Evolutionary conservation across 2,113 vertebrate species (phyloP).

Genomic region (Chloroceryle aenea): DNA sequence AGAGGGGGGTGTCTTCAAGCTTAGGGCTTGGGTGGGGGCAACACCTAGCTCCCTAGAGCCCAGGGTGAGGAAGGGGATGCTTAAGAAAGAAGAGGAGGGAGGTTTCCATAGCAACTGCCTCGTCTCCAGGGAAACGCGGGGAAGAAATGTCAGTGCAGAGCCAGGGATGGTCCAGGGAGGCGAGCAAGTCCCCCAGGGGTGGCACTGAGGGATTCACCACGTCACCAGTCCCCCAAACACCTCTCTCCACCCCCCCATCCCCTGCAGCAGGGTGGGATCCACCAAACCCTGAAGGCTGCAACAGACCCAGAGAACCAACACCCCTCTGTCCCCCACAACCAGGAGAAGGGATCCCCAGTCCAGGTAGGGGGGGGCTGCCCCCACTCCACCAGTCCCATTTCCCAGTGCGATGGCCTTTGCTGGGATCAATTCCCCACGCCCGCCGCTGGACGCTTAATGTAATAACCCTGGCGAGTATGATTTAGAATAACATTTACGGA

Average conservation of each 20-base stretch:
- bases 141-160: slow-evolving; percentile 29
- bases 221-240: not conserved
- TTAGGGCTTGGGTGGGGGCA: not conserved
- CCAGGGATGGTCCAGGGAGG: not conserved
- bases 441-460: slow-evolving; percentile 30
- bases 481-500: slow-evolving; percentile 74
- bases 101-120: slow-evolving; percentile 76
- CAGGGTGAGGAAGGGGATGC: slow-evolving; percentile 47
- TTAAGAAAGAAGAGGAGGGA: slow-evolving; percentile 23
- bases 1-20: not conserved
- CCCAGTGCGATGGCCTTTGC: not conserved
- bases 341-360: not conserved
- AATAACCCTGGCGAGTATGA: slow-evolving; percentile 60
- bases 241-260: not conserved
- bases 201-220: fast-evolving
- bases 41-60: not conserved
- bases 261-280: fast-evolving
- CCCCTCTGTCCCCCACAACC: fast-evolving
- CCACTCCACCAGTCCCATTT: not conserved
- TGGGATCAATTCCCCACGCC: slow-evolving; percentile 25
- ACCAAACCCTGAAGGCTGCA: not conserved
- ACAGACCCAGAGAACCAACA: not conserved
- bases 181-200: not conserved
- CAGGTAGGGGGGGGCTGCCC: not conserved
- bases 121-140: slow-evolving; percentile 67